These are phyloP conservation scores for Melospiza melodia DNA, from an alignment of 2,113 vertebrate genomes.

Conservation along the genomic window DNA sequence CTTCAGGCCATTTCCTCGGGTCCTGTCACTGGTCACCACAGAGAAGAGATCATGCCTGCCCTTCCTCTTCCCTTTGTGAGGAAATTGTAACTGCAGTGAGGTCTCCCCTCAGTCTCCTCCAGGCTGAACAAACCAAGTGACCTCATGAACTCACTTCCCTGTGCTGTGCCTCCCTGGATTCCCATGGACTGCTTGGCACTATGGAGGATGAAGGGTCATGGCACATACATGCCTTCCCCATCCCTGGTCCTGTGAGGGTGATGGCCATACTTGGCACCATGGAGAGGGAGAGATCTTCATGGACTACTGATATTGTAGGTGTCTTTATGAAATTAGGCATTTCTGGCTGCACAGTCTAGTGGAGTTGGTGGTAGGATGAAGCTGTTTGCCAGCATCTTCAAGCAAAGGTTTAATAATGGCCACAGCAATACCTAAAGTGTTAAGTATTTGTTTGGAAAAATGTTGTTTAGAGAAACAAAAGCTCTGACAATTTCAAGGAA, in stretches of 20 bases:
- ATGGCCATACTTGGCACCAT: neutral
- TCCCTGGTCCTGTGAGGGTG: neutral
- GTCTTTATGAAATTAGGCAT: neutral
- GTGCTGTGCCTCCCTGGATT: accelerated
- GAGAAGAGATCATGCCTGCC: neutral
- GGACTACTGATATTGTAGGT: neutral
- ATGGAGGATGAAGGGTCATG: neutral
- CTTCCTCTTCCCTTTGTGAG: neutral
- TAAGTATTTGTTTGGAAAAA: neutral
- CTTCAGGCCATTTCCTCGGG: neutral
- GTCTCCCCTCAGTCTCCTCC: neutral
- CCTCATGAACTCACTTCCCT: accelerated
- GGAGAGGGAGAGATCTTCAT: neutral
- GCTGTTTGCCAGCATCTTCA: neutral
- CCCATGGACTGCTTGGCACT: neutral
- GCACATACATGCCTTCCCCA: accelerated
- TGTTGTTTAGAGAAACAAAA: neutral
- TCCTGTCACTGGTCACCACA: neutral
- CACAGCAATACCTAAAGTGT: neutral
- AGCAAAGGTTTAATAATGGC: neutral
- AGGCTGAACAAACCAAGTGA: neutral
- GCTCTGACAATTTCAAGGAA: neutral
- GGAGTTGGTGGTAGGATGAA: neutral
- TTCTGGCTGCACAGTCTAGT: accelerated
- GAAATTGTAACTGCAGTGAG: neutral